Base-by-base conservation (phyloP, 1,140 invertebrate genomes). In the Drosophila cardini region DNA sequence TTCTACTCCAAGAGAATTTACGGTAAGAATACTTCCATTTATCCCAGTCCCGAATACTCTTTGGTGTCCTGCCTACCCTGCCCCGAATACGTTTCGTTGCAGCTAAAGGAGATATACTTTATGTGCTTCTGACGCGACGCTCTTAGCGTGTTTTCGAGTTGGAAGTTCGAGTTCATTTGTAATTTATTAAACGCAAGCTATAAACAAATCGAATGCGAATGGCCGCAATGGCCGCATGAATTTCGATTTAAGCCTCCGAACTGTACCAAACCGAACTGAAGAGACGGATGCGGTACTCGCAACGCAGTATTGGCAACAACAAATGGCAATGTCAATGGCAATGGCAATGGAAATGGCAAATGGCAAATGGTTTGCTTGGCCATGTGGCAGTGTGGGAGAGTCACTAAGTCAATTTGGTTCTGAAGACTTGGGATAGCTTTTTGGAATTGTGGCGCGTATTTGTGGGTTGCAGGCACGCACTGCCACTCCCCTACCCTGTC, bases 191-290 rank as follows among this genome's bases (percentile, higher is more conserved):
- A 82, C 76, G 65, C 60, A 73, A 26, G 78, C 78, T 45, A 87
- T 86, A 86, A 87, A 86, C 83, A 86, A 87, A 86, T 86, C 83
- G 83, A 86, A 82, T 79, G 72, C 83, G 79, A 86, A 65, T 71
- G 79, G 71, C 61, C 64, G 48, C 81, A 80, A 63, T 77, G 69
- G 62, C 73, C 68, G 83, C 71, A 82, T 87, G 80, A 83, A 79
- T 86, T 78, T 79, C 79, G 79, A 76, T 87, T 67, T 87, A 86
- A 79, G 83, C 77, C 77, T 55, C 21, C 21, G 21, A 26, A 26
- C 21, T 5, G 46, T 57, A 40, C 40, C 69, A 70, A 21, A 21
- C 21, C 21, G 48, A 21, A 21, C 21, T 5, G 48, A 50, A 52
- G 53, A 43, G 56, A 21, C 13, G 42, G 26, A 16, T 42, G 18